A percentile compares a stretch with the other conserved stretches of the same genome.
These are phyloP conservation scores for Plusia festucae DNA, from an alignment of 2,888 invertebrate genomes.

Conservation along the genomic window DNA sequence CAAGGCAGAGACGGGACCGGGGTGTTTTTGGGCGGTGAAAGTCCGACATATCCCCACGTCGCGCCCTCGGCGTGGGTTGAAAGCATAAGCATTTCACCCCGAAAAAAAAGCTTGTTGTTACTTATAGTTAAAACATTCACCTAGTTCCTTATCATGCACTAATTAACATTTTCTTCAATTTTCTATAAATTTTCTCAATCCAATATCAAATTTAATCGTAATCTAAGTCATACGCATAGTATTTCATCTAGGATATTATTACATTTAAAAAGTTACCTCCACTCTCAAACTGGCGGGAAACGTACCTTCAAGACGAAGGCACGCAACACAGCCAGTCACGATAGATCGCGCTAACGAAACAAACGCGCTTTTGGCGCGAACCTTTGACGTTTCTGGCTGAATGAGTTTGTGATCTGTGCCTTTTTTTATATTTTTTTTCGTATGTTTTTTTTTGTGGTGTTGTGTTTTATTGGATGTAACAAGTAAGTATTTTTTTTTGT, in stretches of 20 bases:
- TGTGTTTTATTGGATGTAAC: conserved; percentile 37
- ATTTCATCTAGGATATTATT: conserved; percentile 44
- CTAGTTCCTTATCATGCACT: not conserved
- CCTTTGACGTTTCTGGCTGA: conserved; percentile 49
- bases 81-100: too few species aligned
- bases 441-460: conserved; percentile 43
- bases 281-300: conserved; percentile 48
- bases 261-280: conserved; percentile 53
- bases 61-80: too few species aligned
- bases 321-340: conserved; percentile 42
- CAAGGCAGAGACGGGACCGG: too few species aligned
- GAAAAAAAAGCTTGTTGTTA: too few species aligned
- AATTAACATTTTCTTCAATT: not conserved
- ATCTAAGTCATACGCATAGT: conserved; percentile 32
- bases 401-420: conserved; percentile 48
- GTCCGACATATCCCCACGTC: too few species aligned
- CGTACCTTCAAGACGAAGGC: conserved; percentile 48
- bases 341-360: conserved; percentile 46
- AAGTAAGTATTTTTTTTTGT: conserved; percentile 28
- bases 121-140: too few species aligned
- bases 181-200: conserved; percentile 43
- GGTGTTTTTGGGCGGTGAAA: too few species aligned
- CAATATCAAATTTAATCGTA: conserved; percentile 48
- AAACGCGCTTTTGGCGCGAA: conserved; percentile 55
- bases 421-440: conserved; percentile 24